Base-by-base conservation (phyloP, 2,797 vertebrate species). In the Parambassis ranga region DNA sequence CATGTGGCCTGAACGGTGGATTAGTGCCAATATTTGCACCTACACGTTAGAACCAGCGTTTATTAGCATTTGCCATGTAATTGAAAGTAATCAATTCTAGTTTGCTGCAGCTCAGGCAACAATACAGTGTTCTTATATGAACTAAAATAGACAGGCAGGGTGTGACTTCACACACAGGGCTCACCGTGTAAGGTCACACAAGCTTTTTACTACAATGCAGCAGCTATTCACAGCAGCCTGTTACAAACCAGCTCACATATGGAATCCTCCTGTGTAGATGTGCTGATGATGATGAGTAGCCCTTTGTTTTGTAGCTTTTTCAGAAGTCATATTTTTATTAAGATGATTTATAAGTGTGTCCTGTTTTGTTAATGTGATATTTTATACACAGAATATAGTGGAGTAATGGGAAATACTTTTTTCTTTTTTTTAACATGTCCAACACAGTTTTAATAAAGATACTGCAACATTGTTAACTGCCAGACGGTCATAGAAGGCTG, bases 11-110 rank as follows among this genome's bases (percentile, higher is more conserved):
- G 65, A 74, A 74, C 37, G 15, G 58, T 50, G 75, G 71, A 68
- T 65, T 44, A 13, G 6, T 60, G 74, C 85, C 83, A 86, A 81
- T 44, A 14, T n/a, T 83, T 30, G 61, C 84, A 56, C 52, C 30
- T 42, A 14, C 6, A 1, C 30, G 81, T 67, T 15, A 81, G 43
- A 71, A 60, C 56, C 62, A 63, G 55, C 70, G n/a, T 64, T 73
- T 72, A 49, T 87, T 86, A 86, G 75, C 70, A 14, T 77, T 83
- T 49, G 42, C 62, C 70, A 27, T 81, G 79, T 87, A 84, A 89
- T 83, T 88, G 78, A 82, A 83, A 72, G 69, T 71, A 78, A 89
- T 86, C 78, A 78, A 74, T 83, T 84, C 39, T 38, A 43, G 41
- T 65, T 57, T 27, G 62, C 63, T 51, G 56, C 51, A 47, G 32